Conservation (phyloP, 2,888 invertebrate species). For the Drosophila pseudotakahashii region DNA sequence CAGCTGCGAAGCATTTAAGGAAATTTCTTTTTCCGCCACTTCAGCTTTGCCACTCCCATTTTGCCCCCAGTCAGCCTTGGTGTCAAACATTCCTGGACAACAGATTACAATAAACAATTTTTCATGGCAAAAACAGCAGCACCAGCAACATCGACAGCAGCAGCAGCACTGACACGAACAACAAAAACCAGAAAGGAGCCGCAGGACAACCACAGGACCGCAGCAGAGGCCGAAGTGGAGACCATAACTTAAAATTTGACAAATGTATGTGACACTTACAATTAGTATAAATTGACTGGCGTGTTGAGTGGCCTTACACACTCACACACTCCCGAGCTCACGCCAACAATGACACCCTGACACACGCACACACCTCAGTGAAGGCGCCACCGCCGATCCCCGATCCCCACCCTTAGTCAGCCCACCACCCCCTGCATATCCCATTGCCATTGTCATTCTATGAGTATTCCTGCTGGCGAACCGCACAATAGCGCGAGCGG, state of each 20-base stretch:
- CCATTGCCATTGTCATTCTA: constrained; percentile 38
- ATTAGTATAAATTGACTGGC: constrained; percentile 81
- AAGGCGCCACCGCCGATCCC: constrained; percentile 5
- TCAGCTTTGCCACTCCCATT: constrained; percentile 21
- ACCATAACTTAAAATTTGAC: constrained; percentile 79
- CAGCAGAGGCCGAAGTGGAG: constrained; percentile 50
- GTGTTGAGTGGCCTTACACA: constrained; percentile 76
- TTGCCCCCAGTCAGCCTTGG: neutral
- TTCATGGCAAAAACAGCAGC: constrained; percentile 55
- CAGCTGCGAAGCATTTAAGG: constrained; percentile 68
- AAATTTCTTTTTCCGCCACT: constrained; percentile 26
- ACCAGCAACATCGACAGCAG: constrained; percentile 15
- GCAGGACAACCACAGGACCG: constrained; percentile 62
- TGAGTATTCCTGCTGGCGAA: constrained; percentile 34
- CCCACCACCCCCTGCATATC: constrained; percentile 4
- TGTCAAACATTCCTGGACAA: constrained; percentile 60
- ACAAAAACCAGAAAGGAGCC: constrained; percentile 29
- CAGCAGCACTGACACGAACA: constrained; percentile 15
- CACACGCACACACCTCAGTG: constrained; percentile 25
- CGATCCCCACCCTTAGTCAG: constrained; percentile 14
- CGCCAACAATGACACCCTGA: constrained; percentile 22
- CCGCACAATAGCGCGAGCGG: constrained; percentile 69
- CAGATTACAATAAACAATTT: constrained; percentile 76
- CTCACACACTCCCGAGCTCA: constrained; percentile 38
- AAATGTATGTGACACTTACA: constrained; percentile 80